Percentiles rank a stretch among this genome's conserved stretches.
Conservation (phyloP, 2,113 vertebrate species). For the Antennarius striatus region DNA sequence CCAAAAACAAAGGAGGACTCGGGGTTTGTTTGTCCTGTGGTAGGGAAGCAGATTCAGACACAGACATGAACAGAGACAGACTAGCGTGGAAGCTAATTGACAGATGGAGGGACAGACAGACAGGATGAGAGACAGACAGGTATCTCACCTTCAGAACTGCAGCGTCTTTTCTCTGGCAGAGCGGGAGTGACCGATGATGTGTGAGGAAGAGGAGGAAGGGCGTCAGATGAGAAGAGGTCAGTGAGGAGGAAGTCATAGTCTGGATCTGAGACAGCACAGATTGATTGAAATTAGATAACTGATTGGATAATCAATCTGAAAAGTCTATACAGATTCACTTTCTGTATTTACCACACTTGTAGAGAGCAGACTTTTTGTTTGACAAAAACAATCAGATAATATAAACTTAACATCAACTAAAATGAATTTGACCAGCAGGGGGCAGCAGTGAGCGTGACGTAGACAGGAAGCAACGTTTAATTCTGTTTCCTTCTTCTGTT, state of each 20-base stretch:
- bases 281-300: too few relatives aligned
- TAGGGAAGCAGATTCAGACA: slow-evolving; percentile 6
- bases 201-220: slow-evolving; percentile 79
- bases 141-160: slow-evolving; percentile 65
- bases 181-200: slow-evolving; percentile 80
- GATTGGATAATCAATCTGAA: too few relatives aligned
- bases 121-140: not conserved
- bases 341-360: too few relatives aligned
- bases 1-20: slow-evolving; percentile 63
- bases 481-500: slow-evolving; percentile 34
- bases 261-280: slow-evolving; percentile 68
- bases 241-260: slow-evolving; percentile 93
- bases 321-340: too few relatives aligned
- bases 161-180: slow-evolving; percentile 88
- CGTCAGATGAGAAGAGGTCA: slow-evolving; percentile 86
- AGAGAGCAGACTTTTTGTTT: too few relatives aligned
- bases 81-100: too few relatives aligned
- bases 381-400: not conserved
- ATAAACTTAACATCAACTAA: not conserved
- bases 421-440: slow-evolving; percentile 22
- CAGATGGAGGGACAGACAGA: not conserved
- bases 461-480: slow-evolving; percentile 5
- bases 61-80: not conserved
- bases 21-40: not conserved
- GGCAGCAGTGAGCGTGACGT: slow-evolving; percentile 8